Evolutionary conservation across 2,113 vertebrate species (phyloP).

Genomic region (Anguilla rostrata): DNA sequence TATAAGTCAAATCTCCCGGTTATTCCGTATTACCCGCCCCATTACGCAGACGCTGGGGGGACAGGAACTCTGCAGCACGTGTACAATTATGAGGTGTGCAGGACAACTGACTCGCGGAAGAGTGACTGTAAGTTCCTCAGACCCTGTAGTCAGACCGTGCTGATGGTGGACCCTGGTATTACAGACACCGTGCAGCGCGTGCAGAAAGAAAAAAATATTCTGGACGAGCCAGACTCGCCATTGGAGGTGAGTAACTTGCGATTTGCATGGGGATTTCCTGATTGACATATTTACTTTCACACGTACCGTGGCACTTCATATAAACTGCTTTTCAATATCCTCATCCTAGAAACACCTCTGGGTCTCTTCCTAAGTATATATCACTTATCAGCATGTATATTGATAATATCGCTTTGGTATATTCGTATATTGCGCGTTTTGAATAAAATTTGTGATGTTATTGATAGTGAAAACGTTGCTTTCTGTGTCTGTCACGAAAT

Average conservation of each 20-base stretch:
- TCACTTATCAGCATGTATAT: too few relatives aligned
- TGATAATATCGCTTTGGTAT: too few relatives aligned
- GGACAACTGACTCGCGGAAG: slow-evolving; percentile 73
- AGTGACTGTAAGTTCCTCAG: slow-evolving; percentile 33
- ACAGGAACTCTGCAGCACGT: slow-evolving; percentile 44
- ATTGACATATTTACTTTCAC: neutral
- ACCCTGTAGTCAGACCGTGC: slow-evolving; percentile 27
- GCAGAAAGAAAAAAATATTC: slow-evolving; percentile 6
- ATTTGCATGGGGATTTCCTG: neutral
- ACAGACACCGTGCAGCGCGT: slow-evolving; percentile 26
- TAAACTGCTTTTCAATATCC: neutral
- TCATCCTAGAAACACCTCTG: too few relatives aligned
- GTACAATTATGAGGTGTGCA: slow-evolving; percentile 63
- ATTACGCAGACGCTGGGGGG: slow-evolving; percentile 46
- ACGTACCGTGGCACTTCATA: neutral
- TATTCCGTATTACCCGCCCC: slow-evolving; percentile 18
- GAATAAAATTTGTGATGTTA: too few relatives aligned
- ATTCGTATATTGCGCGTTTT: too few relatives aligned
- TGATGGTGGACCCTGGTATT: slow-evolving; percentile 25
- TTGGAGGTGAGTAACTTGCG: neutral
- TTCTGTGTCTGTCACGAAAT: too few relatives aligned
- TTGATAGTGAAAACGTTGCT: too few relatives aligned
- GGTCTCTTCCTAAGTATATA: too few relatives aligned
- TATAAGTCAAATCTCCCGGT: slow-evolving; percentile 41
- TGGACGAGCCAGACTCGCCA: neutral